Evolutionary conservation across 53 echinoderm and acorn worm species (phyloP), one percentile per base, ranked within the genome.

Genomic region (Actinopyga echinites): DNA sequence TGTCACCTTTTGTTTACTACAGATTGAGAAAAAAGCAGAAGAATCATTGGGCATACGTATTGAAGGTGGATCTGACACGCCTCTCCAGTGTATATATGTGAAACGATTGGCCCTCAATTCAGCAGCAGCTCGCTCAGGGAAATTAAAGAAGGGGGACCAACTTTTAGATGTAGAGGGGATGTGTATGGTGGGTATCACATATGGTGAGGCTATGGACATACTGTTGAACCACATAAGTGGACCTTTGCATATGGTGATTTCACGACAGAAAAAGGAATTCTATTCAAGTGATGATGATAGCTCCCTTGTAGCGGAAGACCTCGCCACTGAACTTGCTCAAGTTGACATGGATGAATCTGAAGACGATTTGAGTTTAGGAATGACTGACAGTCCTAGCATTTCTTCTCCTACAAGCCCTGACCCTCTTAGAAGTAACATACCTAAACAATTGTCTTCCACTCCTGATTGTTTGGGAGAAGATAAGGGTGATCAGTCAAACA

Each of bases 141-240:
- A 90, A 23, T 88, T 96, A 11, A 74, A 89, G 21, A 74, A 85
- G 13, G 96, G 92, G 19, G 96, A 96, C 84, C 93, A 93, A 74
- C 90, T 96, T 5, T 83, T 96, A 34, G 96, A 96, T 66, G 85
- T 96, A 45, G 89, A 93, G 21, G 96, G 93, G 26, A 85, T 87
- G 44, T 93, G 96, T 53, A 93, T 96, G 96, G 93, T 96, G 30
- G 96, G 91, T 11, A 84, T 96, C 63, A 93, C 89, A 58, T 80
- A 93, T 75, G 71, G 82, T 17, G 82, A 96, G 74, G 96, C 96
- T 30, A 93, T 91, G 91, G 88, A 85, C 42, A 84, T 96, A 49
- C 67, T 96, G 31, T 71, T 80, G 36, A 60, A 84, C 42, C 81
- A 87, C 13, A 74, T 78, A 34, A 85, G 85, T 28, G 87, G 92